Evolutionary conservation across 1,140 invertebrate species (phyloP).

Genomic region (Ceratina calcarata): DNA sequence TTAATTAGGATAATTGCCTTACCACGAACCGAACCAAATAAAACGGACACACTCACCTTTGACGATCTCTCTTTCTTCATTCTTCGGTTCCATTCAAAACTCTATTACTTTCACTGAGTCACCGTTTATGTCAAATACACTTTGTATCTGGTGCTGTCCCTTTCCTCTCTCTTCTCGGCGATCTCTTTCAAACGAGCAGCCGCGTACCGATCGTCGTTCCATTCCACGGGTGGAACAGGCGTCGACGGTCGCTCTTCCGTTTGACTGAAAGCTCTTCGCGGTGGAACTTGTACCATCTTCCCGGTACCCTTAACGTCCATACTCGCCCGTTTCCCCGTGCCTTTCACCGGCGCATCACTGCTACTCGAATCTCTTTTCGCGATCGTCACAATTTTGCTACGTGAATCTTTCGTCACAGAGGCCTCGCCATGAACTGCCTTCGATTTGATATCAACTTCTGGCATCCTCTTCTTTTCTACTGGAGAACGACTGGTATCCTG

Average conservation of each 20-base stretch:
- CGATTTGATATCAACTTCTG: constrained; percentile 45
- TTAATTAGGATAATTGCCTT: constrained; percentile 5
- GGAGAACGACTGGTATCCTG: not conserved
- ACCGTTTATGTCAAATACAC: constrained; percentile 66
- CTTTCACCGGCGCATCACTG: constrained; percentile 45
- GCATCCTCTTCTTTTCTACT: constrained; percentile 32
- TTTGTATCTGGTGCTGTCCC: constrained; percentile 72
- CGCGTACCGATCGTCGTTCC: constrained; percentile 48
- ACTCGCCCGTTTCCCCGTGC: constrained; percentile 43
- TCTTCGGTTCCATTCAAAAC: no score
- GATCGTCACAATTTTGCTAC: constrained; percentile 56
- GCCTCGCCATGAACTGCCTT: constrained; percentile 49
- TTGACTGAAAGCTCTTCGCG: constrained; percentile 64
- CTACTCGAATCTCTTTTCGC: constrained; percentile 48
- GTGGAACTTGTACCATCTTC: constrained; percentile 44
- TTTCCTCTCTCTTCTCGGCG: constrained; percentile 57
- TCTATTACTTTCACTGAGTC: not conserved
- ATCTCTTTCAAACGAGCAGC: constrained; percentile 45
- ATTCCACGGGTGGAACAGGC: constrained; percentile 58
- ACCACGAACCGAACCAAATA: not conserved
- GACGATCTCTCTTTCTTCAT: not conserved
- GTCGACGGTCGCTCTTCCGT: constrained; percentile 61
- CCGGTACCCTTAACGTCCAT: constrained; percentile 48
- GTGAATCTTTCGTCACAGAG: constrained; percentile 47
- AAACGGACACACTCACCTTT: not conserved